Conservation (phyloP, 2,888 invertebrate genomes). For the Dasypolia templi region DNA sequence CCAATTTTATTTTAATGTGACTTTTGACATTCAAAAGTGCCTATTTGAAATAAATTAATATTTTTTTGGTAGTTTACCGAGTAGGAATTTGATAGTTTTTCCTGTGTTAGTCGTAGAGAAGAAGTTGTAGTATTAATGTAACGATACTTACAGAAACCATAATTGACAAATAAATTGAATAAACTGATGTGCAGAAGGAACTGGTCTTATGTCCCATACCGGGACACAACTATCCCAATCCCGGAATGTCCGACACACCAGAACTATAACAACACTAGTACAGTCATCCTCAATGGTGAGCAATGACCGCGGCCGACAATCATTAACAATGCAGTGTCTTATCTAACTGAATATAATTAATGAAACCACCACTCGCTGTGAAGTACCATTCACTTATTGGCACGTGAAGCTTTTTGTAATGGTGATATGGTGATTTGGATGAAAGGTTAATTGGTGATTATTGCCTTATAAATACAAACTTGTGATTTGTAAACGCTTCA, state of each 20-base stretch:
- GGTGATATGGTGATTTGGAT: constrained; percentile 37
- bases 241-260: background rate
- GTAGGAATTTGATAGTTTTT: background rate
- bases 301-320: constrained; percentile 83
- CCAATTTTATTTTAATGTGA: too few species aligned
- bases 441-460: constrained; percentile 32
- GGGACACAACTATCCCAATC: background rate
- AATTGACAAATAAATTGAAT: too few species aligned
- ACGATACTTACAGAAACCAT: too few species aligned
- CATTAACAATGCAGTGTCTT: constrained; percentile 90
- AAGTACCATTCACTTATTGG: constrained; percentile 74
- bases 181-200: too few species aligned
- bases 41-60: too few species aligned
- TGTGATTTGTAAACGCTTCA: too few species aligned
- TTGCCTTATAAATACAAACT: background rate
- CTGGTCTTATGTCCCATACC: background rate
- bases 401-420: constrained; percentile 51
- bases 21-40: too few species aligned
- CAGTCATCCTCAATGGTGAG: constrained; percentile 84
- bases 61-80: background rate
- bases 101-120: background rate
- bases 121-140: too few species aligned
- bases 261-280: constrained; percentile 60
- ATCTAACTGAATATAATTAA: constrained; percentile 90
- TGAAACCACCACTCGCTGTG: constrained; percentile 87